These are phyloP conservation scores for Brenthis hecate DNA, from an alignment of 2,888 invertebrate genomes.

Conservation along the genomic window DNA sequence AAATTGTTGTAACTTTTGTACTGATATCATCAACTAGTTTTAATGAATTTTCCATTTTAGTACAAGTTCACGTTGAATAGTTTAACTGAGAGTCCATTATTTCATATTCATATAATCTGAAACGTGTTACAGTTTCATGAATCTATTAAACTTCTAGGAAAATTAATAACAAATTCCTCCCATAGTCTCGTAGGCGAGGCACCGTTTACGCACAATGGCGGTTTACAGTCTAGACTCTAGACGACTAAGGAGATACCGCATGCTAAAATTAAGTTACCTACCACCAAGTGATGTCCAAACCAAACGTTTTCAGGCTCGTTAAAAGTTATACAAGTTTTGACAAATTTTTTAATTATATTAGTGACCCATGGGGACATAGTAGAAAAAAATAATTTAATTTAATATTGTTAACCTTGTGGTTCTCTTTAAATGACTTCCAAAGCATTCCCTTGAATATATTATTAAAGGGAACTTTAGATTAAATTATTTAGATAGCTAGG, in stretches of 20 bases:
- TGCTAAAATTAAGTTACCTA: not conserved
- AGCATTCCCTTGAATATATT: no score
- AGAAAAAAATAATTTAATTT: no score
- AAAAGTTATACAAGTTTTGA: no score
- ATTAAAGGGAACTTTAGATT: no score
- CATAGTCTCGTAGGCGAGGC: not conserved
- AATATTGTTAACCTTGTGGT: no score
- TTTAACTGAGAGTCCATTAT: not conserved
- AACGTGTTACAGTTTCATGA: not conserved
- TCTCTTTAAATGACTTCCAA: no score
- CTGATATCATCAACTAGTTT: no score
- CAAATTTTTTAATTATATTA: no score
- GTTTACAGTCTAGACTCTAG: constrained; percentile 17
- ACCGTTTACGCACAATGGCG: not conserved
- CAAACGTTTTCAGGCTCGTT: not conserved
- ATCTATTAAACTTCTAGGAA: constrained; percentile 9
- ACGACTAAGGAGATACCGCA: not conserved
- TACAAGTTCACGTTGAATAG: no score
- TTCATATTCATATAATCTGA: not conserved
- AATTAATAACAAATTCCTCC: constrained; percentile 14
- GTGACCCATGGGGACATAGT: no score
- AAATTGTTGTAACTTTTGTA: not conserved
- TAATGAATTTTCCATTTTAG: no score
- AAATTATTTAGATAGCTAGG: no score
- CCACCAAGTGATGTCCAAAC: constrained; percentile 4